phyloP scores from a whole-genome alignment of 2,888 invertebrate genomes.

The Caenorhabditis plicata region DNA sequence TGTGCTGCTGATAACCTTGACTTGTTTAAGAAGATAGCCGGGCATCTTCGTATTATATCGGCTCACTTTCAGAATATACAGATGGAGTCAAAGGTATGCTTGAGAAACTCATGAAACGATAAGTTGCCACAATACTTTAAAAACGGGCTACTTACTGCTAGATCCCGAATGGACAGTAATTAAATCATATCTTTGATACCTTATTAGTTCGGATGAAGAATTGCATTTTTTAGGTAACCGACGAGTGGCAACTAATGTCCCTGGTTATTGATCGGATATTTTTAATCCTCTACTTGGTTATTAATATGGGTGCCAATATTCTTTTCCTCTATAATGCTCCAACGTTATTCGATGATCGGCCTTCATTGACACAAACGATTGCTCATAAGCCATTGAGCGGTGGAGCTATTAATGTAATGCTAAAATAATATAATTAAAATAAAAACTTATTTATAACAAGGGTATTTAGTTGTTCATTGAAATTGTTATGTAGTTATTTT shows the following conservation, averaged over 20 bases:
- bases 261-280: constrained; percentile 47
- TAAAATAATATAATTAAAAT: no score
- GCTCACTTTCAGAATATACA: constrained; percentile 48
- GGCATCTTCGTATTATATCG: constrained; percentile 44
- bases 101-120: no score
- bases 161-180: no score
- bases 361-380: constrained; percentile 23
- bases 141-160: no score
- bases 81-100: constrained; percentile 39
- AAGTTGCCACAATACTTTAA: no score
- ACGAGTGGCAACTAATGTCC: constrained; percentile 52
- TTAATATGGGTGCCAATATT: constrained; percentile 37
- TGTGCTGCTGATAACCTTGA: constrained; percentile 41
- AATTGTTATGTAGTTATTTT: no score
- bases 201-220: not conserved
- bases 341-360: constrained; percentile 38
- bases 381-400: constrained; percentile 47
- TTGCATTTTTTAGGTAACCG: constrained; percentile 38
- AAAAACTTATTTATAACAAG: constrained; percentile 5
- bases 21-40: constrained; percentile 41
- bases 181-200: no score
- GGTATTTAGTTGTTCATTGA: constrained; percentile 11
- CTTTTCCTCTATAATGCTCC: constrained; percentile 34
- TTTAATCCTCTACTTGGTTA: constrained; percentile 38
- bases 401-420: no score